These are phyloP conservation scores for Diorhabda elongata DNA, from an alignment of 1,140 invertebrate species.

Conservation along the genomic window DNA sequence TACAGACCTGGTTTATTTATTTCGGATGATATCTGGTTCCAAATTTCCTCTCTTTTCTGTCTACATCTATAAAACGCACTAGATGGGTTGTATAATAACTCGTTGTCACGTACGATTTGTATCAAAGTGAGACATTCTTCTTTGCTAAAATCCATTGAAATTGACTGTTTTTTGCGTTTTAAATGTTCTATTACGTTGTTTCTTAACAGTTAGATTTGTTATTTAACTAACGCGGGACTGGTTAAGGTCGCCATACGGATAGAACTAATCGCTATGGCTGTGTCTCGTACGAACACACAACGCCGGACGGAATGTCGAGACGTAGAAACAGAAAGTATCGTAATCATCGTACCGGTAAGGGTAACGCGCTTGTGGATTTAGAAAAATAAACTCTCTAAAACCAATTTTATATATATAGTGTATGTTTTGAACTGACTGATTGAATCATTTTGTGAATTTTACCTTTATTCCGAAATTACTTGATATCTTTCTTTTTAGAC, in stretches of 20 bases:
- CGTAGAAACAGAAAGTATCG: not conserved
- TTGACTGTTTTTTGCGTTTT: too few relatives aligned
- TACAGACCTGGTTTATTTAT: slow-evolving; percentile 7
- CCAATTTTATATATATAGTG: too few relatives aligned
- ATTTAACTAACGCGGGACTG: not conserved
- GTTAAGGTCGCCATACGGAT: not conserved
- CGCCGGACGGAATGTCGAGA: not conserved
- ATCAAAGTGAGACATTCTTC: slow-evolving; percentile 6
- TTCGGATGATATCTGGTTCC: slow-evolving; percentile 1
- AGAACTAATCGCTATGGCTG: not conserved
- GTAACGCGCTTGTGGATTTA: too few relatives aligned
- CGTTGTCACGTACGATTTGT: not conserved
- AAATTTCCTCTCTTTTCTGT: slow-evolving; percentile 6
- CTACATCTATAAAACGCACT: slow-evolving; percentile 2
- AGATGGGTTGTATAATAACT: slow-evolving; percentile 1
- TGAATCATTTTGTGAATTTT: too few relatives aligned
- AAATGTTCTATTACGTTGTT: too few relatives aligned
- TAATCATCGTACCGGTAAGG: not conserved
- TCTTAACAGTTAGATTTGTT: too few relatives aligned
- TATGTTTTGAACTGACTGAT: too few relatives aligned
- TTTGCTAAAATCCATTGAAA: not conserved
- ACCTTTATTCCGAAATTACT: too few relatives aligned
- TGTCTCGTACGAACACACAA: not conserved
- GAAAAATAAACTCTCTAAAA: too few relatives aligned
- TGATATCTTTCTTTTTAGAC: too few relatives aligned